Base-by-base conservation (phyloP, 2,113 vertebrate genomes). In the Gobius niger region DNA sequence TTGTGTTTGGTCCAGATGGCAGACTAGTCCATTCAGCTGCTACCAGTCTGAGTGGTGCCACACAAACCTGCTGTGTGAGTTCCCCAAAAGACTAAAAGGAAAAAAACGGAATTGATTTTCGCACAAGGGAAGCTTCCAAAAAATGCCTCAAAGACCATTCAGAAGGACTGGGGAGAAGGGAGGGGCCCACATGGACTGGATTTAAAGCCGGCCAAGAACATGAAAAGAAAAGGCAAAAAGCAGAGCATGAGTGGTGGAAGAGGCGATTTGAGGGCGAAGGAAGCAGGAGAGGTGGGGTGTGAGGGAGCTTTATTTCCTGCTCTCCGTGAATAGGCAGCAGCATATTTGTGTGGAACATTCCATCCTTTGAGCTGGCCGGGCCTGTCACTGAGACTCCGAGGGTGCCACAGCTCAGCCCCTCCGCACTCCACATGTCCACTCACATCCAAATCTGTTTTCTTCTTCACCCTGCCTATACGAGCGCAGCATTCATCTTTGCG, bases 261-360 rank as follows among this genome's bases (percentile, higher is more conserved):
- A 12, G 65, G 52, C 64, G 72, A 68, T 65, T 85, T 71, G 34
- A 63, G 56, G 18, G 63, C 63, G 68, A 68, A 68, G 67, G 47
- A 15, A 61, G 19, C 51, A 44, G 74, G 59, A 44, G 77, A 63
- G 67, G 44, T 18, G 61, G 67, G 40, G 49, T 47, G 66, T 11
- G 41, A 72, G 34, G 0, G 24, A 59, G 82, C 68, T 78, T 88
- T 85, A 83, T 81, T 85, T 88, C 86, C 85, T 89, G 86, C 85
- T 78, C 83, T 84, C 75, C 76, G 74, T 88, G 87, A 90, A 85
- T 87, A 88, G 78, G 84, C 83, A 80, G 62, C 83, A 89, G 62
- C 83, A 89, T 89, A 86, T 90, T 89, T 86, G 66, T 85, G 63
- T 82, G 82, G 87, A 89, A 89, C 86, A 89, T 89, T 90, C 89